Conservation (phyloP, 92 coral and sea anemone species). For the Zoanthus sociatus region DNA sequence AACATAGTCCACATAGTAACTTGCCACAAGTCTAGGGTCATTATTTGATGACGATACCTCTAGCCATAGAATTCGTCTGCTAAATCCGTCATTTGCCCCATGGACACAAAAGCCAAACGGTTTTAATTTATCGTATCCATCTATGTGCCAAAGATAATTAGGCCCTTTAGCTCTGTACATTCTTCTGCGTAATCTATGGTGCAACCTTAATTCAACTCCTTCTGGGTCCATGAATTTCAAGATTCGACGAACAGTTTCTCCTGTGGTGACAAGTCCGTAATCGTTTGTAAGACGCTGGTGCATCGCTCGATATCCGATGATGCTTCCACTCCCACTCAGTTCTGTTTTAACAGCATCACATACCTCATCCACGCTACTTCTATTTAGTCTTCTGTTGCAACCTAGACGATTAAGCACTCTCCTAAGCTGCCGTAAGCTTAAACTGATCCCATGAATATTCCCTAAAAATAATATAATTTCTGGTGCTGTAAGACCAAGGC, state of each 20-base stretch:
- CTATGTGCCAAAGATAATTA: slow-evolving; percentile 63
- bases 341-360: slow-evolving; percentile 43
- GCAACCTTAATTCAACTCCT: slow-evolving; percentile 28
- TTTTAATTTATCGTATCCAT: slow-evolving; percentile 65
- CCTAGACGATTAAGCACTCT: slow-evolving; percentile 46
- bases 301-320: slow-evolving; percentile 45
- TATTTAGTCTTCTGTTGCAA: slow-evolving; percentile 40
- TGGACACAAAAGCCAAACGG: slow-evolving; percentile 37
- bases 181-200: slow-evolving; percentile 26
- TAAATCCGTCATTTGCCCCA: slow-evolving; percentile 12
- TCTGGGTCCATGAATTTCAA: slow-evolving; percentile 37
- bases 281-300: slow-evolving; percentile 43
- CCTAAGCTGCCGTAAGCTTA: slow-evolving; percentile 54
- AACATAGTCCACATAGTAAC: slow-evolving; percentile 51
- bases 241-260: slow-evolving; percentile 38
- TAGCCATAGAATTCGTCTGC: not conserved
- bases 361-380: slow-evolving; percentile 33
- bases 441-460: slow-evolving; percentile 51
- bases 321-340: slow-evolving; percentile 54
- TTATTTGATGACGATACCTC: slow-evolving; percentile 52
- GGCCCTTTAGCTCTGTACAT: slow-evolving; percentile 37
- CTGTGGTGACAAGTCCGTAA: slow-evolving; percentile 32
- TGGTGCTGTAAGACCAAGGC: slow-evolving; percentile 23
- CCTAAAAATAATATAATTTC: slow-evolving; percentile 38
- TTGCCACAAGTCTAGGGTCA: slow-evolving; percentile 51